Evolutionary conservation across 1,140 invertebrate species (phyloP), one percentile per base, ranked within the genome.

Genomic region (Archegozetes longisetosus): DNA sequence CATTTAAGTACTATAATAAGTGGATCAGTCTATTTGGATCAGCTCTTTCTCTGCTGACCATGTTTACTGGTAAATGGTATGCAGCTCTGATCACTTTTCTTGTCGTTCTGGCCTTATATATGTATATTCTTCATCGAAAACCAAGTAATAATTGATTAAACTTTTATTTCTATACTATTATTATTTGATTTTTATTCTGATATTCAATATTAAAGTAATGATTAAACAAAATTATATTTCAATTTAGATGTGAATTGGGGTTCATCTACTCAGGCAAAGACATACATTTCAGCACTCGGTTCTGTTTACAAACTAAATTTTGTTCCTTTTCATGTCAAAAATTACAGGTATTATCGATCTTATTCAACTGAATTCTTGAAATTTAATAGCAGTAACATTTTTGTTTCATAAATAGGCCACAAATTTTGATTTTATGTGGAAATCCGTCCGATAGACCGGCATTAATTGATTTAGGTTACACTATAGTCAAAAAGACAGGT

Each of bases 241-340:
- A n/a, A n/a, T n/a, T n/a, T 63, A 79, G 79, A 81, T 67, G 77
- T 80, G 0, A 81, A 81, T 66, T 81, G 80, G 80, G 79, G 79
- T 3, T 79, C 77, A 13, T 80, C 79, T 1, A 76, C 74, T 9
- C 79, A 81, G 67, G 79, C 80, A 48, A 77, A 96, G 74, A 74
- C 73, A 0, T 81, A 80, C 65, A 75, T 70, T 60, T 73, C 69
- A 61, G 78, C 79, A 23, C 66, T 81, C 14, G 70, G 71, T 51
- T 69, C 74, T 3, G 70, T 78, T 25, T 69, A 75, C 1, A 76
- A 76, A 65, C 68, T 81, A 28, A 70, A 73, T 25, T 65, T 72
- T 25, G 70, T 76, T 3, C 74, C 78, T 63, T 77, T 79, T 55
- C 79, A 81, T 67, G 75, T 80, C 14, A 81, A 81, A 69, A 81